These are phyloP conservation scores for Penaeus monodon DNA, from an alignment of 2,888 invertebrate species.

Conservation along the genomic window DNA sequence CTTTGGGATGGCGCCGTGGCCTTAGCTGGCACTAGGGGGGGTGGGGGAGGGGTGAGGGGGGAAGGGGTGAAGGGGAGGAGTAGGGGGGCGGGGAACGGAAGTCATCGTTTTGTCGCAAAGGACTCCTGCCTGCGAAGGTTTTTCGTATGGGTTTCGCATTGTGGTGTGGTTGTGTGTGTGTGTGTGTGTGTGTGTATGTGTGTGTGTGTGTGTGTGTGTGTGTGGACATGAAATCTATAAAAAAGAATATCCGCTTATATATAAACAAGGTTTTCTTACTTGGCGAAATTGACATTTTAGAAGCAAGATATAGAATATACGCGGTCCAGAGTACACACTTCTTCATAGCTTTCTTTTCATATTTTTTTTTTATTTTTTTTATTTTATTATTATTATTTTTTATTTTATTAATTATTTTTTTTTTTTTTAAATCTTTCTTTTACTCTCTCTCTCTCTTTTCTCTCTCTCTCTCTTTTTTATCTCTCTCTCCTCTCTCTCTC, in stretches of 20 bases:
- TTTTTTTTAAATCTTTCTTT: no score
- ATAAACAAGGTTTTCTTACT: not conserved
- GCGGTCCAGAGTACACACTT: no score
- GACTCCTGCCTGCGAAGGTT: not conserved
- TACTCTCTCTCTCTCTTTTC: no score
- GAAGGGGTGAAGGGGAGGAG: not conserved
- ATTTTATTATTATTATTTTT: no score
- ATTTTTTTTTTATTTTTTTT: no score
- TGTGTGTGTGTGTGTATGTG: not conserved
- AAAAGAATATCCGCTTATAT: no score
- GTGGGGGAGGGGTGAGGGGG: not conserved
- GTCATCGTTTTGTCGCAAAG: not conserved
- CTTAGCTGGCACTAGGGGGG: not conserved
- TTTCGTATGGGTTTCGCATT: not conserved
- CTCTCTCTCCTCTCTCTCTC: no score
- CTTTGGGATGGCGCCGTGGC: no score
- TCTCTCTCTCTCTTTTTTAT: no score
- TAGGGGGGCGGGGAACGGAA: not conserved
- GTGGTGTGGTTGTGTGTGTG: not conserved
- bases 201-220: not conserved
- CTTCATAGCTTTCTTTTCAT: no score
- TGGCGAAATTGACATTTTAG: not conserved
- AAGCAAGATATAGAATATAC: no score
- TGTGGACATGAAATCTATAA: not conserved
- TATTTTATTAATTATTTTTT: no score